Percentiles rank a stretch among this genome's conserved stretches.
Evolutionary conservation across 2,113 vertebrate species (phyloP).

Genomic region (Tretioscincus oriximinensis): DNA sequence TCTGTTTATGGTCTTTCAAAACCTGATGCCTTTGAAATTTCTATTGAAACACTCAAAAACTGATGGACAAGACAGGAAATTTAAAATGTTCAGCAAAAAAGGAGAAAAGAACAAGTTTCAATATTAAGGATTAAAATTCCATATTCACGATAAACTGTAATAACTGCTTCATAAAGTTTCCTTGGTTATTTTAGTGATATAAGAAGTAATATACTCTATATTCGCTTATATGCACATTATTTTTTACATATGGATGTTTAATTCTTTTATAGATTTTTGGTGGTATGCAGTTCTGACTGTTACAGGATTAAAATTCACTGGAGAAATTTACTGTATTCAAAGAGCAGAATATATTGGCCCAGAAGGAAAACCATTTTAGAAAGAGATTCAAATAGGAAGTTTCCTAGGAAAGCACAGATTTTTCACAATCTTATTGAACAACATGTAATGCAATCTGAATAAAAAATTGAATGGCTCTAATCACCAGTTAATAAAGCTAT

Average conservation of each 20-base stretch:
- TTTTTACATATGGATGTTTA: neutral
- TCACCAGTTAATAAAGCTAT: no score
- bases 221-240: neutral
- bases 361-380: neutral
- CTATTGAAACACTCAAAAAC: neutral
- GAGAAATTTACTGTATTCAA: neutral
- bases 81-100: neutral
- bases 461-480: neutral
- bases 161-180: slow-evolving; percentile 7
- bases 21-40: neutral
- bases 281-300: neutral
- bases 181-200: slow-evolving; percentile 14
- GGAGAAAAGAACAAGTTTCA: neutral
- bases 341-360: neutral
- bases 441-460: neutral
- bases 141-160: neutral
- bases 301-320: neutral
- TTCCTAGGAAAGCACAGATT: neutral
- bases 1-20: neutral
- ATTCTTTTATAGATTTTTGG: neutral
- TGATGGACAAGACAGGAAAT: neutral
- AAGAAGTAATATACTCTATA: neutral
- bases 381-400: neutral
- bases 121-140: slow-evolving; percentile 3
- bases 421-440: neutral